Evolutionary conservation across 2,797 vertebrate species (phyloP).

Genomic region (Intellagama lesueurii): DNA sequence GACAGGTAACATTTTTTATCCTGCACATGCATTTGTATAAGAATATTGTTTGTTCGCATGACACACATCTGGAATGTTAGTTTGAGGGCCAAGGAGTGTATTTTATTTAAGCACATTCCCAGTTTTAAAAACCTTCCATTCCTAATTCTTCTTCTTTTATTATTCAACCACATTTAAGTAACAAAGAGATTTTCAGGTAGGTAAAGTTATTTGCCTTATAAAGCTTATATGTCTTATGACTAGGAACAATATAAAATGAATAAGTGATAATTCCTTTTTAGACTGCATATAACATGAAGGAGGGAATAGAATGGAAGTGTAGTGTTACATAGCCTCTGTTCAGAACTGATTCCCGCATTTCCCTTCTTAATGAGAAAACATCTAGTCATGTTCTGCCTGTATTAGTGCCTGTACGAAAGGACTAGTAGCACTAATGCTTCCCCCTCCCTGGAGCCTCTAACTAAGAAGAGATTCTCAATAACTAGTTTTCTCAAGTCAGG

Average conservation of each 20-base stretch:
- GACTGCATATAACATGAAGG: constrained; percentile 33
- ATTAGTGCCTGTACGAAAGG: neutral
- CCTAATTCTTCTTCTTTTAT: constrained; percentile 59
- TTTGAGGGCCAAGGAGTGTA: constrained; percentile 49
- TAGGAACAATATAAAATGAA: neutral
- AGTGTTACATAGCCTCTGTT: neutral
- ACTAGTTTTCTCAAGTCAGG: no score
- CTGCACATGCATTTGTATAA: constrained; percentile 61
- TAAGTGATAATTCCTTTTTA: constrained; percentile 21
- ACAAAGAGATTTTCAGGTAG: constrained; percentile 45
- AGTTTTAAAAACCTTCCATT: constrained; percentile 34
- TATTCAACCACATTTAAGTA: constrained; percentile 52
- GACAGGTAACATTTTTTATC: constrained; percentile 67
- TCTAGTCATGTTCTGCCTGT: neutral
- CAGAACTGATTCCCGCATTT: neutral
- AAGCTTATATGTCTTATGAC: constrained; percentile 44
- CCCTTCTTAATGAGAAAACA: constrained; percentile 8
- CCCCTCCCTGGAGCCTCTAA: neutral
- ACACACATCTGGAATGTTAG: constrained; percentile 64
- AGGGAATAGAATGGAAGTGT: constrained; percentile 34
- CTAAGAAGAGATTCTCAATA: neutral
- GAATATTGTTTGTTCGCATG: constrained; percentile 64
- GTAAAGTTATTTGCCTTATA: constrained; percentile 52
- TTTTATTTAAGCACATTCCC: constrained; percentile 59
- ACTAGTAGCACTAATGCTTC: neutral